These are phyloP conservation scores for Champsocephalus esox DNA, from an alignment of 2,797 vertebrate genomes.

Conservation along the genomic window DNA sequence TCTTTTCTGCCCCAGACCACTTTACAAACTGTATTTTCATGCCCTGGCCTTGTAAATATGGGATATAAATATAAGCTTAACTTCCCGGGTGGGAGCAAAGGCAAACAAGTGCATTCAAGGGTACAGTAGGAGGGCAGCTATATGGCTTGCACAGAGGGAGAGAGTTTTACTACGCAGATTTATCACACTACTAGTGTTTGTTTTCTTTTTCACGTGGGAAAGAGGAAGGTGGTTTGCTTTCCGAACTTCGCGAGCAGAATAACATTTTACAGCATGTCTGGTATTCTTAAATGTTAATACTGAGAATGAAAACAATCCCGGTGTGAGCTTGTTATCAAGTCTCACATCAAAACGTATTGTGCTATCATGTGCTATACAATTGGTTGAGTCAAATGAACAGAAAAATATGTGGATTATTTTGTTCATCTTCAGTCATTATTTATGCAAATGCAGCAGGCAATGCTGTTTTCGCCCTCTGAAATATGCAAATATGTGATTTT, in stretches of 20 bases:
- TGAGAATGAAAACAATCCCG: background rate
- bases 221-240: background rate
- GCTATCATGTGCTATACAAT: no score
- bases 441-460: no score
- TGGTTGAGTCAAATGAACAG: no score
- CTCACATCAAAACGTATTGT: no score
- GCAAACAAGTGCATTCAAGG: slow-evolving; percentile 26
- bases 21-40: slow-evolving; percentile 44
- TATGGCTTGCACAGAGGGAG: background rate
- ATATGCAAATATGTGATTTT: no score
- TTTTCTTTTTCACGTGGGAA: background rate
- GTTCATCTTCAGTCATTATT: no score
- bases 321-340: background rate
- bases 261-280: background rate
- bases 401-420: no score
- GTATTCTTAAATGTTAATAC: background rate
- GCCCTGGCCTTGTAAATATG: slow-evolving; percentile 41
- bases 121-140: background rate
- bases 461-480: no score
- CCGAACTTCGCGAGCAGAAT: background rate
- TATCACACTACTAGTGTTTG: background rate
- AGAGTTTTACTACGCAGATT: background rate
- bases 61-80: slow-evolving; percentile 36
- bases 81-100: slow-evolving; percentile 24
- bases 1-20: slow-evolving; percentile 6